These are phyloP conservation scores for Lichenostomus cassidix DNA, from an alignment of 2,113 vertebrate species.

Conservation along the genomic window DNA sequence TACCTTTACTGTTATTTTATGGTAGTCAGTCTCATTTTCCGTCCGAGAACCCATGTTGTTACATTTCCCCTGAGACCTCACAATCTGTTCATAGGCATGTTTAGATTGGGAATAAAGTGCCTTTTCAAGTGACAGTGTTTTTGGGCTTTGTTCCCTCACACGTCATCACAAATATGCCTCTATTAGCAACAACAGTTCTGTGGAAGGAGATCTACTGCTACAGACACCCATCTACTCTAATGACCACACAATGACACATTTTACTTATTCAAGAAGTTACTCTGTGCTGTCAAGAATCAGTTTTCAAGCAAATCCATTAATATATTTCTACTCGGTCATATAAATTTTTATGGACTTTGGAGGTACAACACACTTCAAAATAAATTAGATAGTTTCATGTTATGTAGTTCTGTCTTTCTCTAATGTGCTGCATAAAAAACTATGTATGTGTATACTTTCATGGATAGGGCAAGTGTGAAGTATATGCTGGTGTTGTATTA, in stretches of 20 bases:
- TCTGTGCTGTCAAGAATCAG: not conserved
- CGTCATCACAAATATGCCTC: not conserved
- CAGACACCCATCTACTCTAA: not conserved
- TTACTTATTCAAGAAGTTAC: not conserved
- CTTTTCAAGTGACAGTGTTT: not conserved
- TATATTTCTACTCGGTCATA: not conserved
- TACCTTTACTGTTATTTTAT: not conserved
- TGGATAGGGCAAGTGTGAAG: not conserved
- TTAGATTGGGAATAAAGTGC: not conserved
- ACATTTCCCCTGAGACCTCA: not conserved
- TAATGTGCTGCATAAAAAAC: not conserved
- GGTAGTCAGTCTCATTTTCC: not conserved
- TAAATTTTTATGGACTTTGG: not conserved
- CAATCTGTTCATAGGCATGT: not conserved
- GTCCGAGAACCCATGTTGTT: not conserved
- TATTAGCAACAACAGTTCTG: not conserved
- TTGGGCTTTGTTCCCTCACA: not conserved
- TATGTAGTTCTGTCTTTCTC: not conserved
- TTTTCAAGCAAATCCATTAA: not conserved
- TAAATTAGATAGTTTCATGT: not conserved
- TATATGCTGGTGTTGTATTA: not conserved
- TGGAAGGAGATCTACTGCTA: not conserved
- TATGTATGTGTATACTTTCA: not conserved
- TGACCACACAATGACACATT: not conserved
- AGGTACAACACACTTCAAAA: not conserved